Evolutionary conservation across 92 coral and sea anemone species (phyloP), one percentile per base, ranked within the genome.

Genomic region (Metridium senile): DNA sequence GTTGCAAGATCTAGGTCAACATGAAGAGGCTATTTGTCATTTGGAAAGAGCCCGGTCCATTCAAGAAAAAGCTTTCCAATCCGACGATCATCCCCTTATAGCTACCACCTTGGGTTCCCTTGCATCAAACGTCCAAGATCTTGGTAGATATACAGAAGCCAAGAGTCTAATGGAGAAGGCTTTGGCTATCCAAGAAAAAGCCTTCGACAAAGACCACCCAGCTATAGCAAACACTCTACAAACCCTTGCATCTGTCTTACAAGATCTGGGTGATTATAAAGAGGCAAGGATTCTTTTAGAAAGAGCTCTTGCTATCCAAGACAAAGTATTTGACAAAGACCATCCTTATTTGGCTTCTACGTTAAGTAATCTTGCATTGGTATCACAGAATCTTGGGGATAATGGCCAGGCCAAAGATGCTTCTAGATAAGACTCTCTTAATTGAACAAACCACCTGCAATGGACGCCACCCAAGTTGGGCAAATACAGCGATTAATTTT

Each of bases 181-280:
- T 11, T 33, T 76, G 34, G 62, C 53, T 20, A 76, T 76, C 43
- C n/a, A 63, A 39, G 81, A 76, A 46, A 63, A 8, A 1, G 34
- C 61, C 7, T 11, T 32, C 39, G 72, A 59, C 61, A 47, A 26
- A 66, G 52, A 64, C 8, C 72, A 76, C 39, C 73, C 72, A 76
- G 27, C 57, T 0, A 58, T 76, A 59, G 73, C 73, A 1, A 26
- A 29, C 9, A 63, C 72, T 25, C 61, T 76, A 19, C 22, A 22
- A 19, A 64, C 26, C 27, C 53, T 76, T 26, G 81, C 70, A 43
- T 19, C 13, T 6, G 43, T 59, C 23, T 34, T 76, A 34, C 58
- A n/a, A 22, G 72, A 76, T 57, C 72, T 76, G 27, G 67, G 68
- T 33, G 17, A 25, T 30, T 39, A 13, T 17, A 53, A 31, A 16